Conservation (phyloP, 2,888 invertebrate genomes). For the Drosophila nigricruria region DNA sequence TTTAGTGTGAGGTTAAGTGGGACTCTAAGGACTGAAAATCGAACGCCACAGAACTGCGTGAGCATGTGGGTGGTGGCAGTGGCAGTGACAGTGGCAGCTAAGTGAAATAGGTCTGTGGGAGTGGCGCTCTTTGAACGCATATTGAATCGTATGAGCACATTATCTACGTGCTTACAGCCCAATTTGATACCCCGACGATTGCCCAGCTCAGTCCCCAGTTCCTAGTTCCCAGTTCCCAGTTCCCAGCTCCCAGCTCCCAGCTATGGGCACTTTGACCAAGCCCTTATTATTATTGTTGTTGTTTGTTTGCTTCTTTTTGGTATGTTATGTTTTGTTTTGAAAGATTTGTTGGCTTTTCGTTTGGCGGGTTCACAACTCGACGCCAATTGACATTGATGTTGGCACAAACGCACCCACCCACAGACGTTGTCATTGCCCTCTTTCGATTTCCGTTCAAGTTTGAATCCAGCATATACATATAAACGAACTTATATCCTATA, state of each 20-base stretch:
- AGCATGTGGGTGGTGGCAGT: conserved; percentile 3
- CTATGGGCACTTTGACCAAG: conserved; percentile 21
- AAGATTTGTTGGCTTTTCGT: conserved; percentile 72
- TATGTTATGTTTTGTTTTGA: conserved; percentile 55
- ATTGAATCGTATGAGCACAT: conserved; percentile 77
- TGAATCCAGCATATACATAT: conserved; percentile 17
- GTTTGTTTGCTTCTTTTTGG: conserved; percentile 17
- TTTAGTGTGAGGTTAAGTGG: conserved; percentile 22
- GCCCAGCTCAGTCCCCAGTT: conserved; percentile 31
- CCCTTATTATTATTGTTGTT: conserved; percentile 20
- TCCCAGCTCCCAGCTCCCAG: background rate
- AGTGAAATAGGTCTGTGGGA: conserved; percentile 19
- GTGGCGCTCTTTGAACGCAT: conserved; percentile 39
- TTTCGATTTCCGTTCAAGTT: conserved; percentile 72
- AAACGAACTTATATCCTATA: conserved; percentile 66
- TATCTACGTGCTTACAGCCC: conserved; percentile 83
- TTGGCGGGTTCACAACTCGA: conserved; percentile 57
- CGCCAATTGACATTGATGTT: conserved; percentile 59
- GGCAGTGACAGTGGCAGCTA: background rate
- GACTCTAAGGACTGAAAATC: conserved; percentile 25
- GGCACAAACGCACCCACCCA: conserved; percentile 16
- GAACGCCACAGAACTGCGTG: conserved; percentile 40
- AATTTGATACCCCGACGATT: conserved; percentile 80
- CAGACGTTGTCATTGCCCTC: conserved; percentile 39
- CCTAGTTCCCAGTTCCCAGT: background rate